phyloP scores from a whole-genome alignment of 2,113 vertebrate species.

The Cynoglossus semilaevis region DNA sequence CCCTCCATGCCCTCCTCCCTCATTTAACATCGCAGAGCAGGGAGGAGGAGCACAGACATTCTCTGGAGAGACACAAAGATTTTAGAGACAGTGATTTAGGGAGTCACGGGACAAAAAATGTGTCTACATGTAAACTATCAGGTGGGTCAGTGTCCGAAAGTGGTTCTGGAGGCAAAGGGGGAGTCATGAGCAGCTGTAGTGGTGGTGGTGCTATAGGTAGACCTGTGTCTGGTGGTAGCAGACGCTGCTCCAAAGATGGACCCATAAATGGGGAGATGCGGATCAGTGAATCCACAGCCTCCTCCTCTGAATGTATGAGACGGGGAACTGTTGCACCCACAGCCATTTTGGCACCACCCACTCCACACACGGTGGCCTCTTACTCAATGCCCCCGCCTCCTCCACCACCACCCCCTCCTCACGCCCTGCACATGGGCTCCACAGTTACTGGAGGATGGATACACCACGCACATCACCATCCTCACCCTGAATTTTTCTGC shows the following conservation, averaged over 20 bases:
- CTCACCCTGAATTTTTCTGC: conserved; percentile 85
- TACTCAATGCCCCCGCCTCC: conserved; percentile 84
- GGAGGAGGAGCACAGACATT: conserved; percentile 76
- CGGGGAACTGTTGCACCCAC: conserved; percentile 76
- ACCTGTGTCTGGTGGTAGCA: conserved; percentile 57
- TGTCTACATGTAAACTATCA: conserved; percentile 83
- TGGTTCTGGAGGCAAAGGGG: conserved; percentile 60
- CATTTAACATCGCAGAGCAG: conserved; percentile 61
- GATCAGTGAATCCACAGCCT: conserved; percentile 77
- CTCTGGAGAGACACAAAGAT: conserved; percentile 81
- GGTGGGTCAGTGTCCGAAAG: conserved; percentile 62
- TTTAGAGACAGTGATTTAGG: conserved; percentile 75
- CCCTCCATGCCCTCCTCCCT: conserved; percentile 57
- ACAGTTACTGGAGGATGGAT: conserved; percentile 83
- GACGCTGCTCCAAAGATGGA: conserved; percentile 79
- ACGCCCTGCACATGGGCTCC: conserved; percentile 77
- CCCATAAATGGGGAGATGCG: conserved; percentile 75
- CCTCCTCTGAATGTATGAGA: conserved; percentile 85
- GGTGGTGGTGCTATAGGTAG: conserved; percentile 44
- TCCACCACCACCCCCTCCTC: conserved; percentile 70
- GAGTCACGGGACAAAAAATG: conserved; percentile 75
- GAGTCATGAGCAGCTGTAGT: conserved; percentile 51
- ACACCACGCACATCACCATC: conserved; percentile 71
- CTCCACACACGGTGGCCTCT: conserved; percentile 81
- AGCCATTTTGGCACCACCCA: conserved; percentile 61